Conservation (phyloP, 64 coral and sea anemone genomes). For the Astreopora myriophthalma region DNA sequence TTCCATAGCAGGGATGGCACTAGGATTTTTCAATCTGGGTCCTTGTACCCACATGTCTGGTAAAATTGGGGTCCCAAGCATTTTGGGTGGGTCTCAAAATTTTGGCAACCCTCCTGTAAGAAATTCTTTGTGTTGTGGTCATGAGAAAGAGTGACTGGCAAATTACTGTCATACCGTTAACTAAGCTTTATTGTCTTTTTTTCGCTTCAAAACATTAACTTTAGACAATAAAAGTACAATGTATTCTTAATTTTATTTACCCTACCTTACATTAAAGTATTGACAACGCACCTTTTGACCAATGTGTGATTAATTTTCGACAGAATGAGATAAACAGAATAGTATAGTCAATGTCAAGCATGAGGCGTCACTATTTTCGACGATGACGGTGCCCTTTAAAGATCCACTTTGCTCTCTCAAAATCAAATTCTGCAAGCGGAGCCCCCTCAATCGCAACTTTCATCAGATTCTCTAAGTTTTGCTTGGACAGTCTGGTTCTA, state of each 20-base stretch:
- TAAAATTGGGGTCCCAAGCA: conserved; percentile 56
- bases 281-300: conserved; percentile 36
- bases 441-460: conserved; percentile 65
- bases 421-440: conserved; percentile 55
- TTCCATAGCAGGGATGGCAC: background rate
- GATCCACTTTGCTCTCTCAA: conserved; percentile 65
- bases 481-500: conserved; percentile 42
- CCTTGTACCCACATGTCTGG: conserved; percentile 31
- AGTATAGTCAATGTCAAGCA: conserved; percentile 31
- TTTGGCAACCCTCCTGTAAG: conserved; percentile 46
- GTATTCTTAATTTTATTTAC: conserved; percentile 26
- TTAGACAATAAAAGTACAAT: background rate
- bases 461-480: conserved; percentile 60
- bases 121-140: conserved; percentile 9
- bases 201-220: background rate
- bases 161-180: conserved; percentile 7
- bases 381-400: conserved; percentile 52
- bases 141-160: conserved; percentile 24
- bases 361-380: conserved; percentile 39
- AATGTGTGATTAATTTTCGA: background rate
- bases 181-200: conserved; percentile 9
- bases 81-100: conserved; percentile 47
- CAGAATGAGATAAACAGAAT: background rate
- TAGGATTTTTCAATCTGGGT: background rate
- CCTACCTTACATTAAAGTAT: conserved; percentile 22